phyloP scores from a whole-genome alignment of 2,113 vertebrate genomes.

The Jacana jacana region DNA sequence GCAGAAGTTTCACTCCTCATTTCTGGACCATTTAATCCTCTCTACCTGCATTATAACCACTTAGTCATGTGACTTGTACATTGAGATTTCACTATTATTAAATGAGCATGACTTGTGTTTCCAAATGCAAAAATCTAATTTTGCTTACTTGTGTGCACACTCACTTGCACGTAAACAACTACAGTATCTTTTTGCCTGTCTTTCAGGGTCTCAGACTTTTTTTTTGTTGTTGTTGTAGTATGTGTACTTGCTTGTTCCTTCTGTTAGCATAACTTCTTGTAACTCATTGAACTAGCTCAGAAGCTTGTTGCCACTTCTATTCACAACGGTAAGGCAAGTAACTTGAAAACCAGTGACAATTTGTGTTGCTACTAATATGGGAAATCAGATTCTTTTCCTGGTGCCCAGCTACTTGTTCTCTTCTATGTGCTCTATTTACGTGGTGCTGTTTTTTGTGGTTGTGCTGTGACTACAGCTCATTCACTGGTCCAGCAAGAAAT shows the following conservation, averaged over 20 bases:
- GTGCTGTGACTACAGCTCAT: neutral
- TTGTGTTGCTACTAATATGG: neutral
- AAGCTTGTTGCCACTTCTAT: neutral
- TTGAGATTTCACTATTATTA: neutral
- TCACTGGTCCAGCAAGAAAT: neutral
- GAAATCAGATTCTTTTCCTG: neutral
- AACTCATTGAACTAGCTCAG: neutral
- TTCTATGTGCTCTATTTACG: neutral
- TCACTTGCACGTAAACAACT: neutral
- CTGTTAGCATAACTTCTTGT: neutral
- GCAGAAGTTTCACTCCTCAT: neutral
- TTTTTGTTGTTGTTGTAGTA: neutral
- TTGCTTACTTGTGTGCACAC: neutral
- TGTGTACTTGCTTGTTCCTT: neutral
- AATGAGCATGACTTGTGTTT: neutral
- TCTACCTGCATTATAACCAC: neutral
- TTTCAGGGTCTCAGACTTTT: neutral
- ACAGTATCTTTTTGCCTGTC: neutral
- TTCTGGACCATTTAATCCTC: neutral
- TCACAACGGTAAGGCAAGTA: neutral
- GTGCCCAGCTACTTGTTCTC: neutral
- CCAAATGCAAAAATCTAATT: neutral
- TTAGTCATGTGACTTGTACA: neutral
- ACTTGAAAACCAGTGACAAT: neutral
- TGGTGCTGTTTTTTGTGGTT: neutral